Base-by-base conservation (phyloP, 2,113 vertebrate genomes). In the Dicaeum eximium region DNA sequence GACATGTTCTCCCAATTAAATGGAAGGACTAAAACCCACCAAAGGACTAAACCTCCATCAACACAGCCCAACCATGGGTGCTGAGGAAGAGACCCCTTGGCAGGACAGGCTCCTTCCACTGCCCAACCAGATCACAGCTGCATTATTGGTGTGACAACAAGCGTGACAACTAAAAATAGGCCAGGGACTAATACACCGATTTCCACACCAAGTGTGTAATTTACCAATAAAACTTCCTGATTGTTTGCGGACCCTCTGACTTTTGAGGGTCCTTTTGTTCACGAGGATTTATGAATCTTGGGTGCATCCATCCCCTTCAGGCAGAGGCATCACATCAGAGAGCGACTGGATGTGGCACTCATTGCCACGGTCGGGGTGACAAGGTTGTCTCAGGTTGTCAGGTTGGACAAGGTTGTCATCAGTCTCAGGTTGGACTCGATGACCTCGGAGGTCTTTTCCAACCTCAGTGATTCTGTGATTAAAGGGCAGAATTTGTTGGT, bases 11-110 rank as follows among this genome's bases (percentile, higher is more conserved):
- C 30, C 12, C 23, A 11, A 35, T 17, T 4, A 16, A 13, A 13
- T 30, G 22, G 48, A 35, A 69, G 69, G 31, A 70, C 25, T n/a
- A 40, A 37, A 19, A 45, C 13, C 7, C 11, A 69, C 11, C 10
- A 35, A 48, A 57, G 30, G 35, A 48, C 20, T 40, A 57, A 65
- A 40, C 8, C 5, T 79, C 37, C 80, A 40, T 9, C 42, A 31
- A 2, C 4, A 45, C 15, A 40, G 28, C 10, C 53, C 60, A 30
- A 6, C 22, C 7, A 1, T 0, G 28, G 10, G 13, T 2, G 13
- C 12, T 9, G 42, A 35, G 51, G n/a, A 30, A 53, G 45, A 7
- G 10, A 20, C 4, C 15, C 44, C 4, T 6, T 7, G 28, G 20
- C 66, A 40, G 13, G n/a, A 45, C 23, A 35, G 11, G 66, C 69